These are phyloP conservation scores for Euproctis similis DNA, from an alignment of 2,888 invertebrate species.

Conservation along the genomic window DNA sequence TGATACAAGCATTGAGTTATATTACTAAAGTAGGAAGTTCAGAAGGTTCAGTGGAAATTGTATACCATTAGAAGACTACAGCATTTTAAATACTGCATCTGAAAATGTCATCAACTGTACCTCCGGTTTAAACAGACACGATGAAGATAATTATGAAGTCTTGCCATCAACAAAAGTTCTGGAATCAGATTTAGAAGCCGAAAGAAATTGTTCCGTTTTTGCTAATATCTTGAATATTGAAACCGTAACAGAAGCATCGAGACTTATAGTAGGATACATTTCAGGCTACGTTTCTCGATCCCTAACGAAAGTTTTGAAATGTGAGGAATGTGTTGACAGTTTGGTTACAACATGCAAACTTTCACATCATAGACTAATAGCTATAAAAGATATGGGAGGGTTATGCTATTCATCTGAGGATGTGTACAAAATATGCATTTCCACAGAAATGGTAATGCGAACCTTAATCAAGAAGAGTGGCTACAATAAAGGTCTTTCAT, in stretches of 20 bases:
- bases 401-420: constrained; percentile 2
- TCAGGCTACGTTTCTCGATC: constrained; percentile 1
- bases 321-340: not conserved
- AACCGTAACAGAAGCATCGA: not conserved
- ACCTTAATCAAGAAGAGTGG: not conserved
- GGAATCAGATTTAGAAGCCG: not conserved
- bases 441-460: constrained; percentile 3
- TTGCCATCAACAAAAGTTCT: not conserved
- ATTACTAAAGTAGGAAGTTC: too few species aligned
- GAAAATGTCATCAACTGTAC: constrained; percentile 1
- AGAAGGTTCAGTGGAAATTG: constrained; percentile 10
- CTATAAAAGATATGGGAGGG: constrained; percentile 4
- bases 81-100: not conserved
- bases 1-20: too few species aligned
- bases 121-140: constrained; percentile 1
- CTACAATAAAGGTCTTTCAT: not conserved
- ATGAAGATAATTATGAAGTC: not conserved
- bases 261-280: constrained; percentile 1
- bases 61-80: constrained; percentile 13
- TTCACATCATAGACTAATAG: constrained; percentile 1
- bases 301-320: constrained; percentile 1
- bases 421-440: constrained; percentile 6
- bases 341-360: not conserved
- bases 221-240: not conserved
- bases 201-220: constrained; percentile 1